Evolutionary conservation across 2,888 invertebrate species (phyloP), one percentile per base, ranked within the genome.

Genomic region (Hydroisotoma schaefferi): DNA sequence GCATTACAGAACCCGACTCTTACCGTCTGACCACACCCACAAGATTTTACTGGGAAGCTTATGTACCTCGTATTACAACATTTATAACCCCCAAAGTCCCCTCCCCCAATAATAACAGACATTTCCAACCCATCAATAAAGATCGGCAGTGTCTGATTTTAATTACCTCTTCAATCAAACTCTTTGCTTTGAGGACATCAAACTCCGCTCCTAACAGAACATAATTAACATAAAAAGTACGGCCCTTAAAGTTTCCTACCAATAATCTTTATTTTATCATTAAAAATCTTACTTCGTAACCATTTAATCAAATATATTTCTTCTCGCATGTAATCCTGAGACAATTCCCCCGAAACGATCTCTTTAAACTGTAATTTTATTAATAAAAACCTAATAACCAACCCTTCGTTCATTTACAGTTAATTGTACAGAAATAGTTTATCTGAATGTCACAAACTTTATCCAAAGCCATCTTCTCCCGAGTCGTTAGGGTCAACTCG

Each of bases 281-380:
- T 43, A 15, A 20, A 46, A 4, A 46, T 8, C 40, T 46, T 46
- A 53, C 53, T 25, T 53, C 53, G 23, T 12, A 53, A 12, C 53
- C 53, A 53, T 3, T 27, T 38, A 25, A 40, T 40, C 3, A 53
- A 27, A 25, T 53, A 53, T 15, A 53, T 22, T 27, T 53, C 53
- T 2, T 2, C 18, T 26, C 26, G 8, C 53, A 53, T 53, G 40
- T 53, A 53, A 23, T 53, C 53, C 25, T 53, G 29, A 5, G 53
- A 26, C 5, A 53, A 25, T 4, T 37, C 26, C 5, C 20, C 43
- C 26, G 12, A 18, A 20, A 53, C 38, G 3, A 28, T 18, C 6
- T 18, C 6, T 15, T 38, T 53, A 20, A 53, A 43, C 53, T 53
- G 27, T 12, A 33, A 37, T 15, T 33, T 33, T 33, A 33, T 33